phyloP scores from a whole-genome alignment of 1,140 invertebrate genomes.

The Leptopilina boulardi region DNA sequence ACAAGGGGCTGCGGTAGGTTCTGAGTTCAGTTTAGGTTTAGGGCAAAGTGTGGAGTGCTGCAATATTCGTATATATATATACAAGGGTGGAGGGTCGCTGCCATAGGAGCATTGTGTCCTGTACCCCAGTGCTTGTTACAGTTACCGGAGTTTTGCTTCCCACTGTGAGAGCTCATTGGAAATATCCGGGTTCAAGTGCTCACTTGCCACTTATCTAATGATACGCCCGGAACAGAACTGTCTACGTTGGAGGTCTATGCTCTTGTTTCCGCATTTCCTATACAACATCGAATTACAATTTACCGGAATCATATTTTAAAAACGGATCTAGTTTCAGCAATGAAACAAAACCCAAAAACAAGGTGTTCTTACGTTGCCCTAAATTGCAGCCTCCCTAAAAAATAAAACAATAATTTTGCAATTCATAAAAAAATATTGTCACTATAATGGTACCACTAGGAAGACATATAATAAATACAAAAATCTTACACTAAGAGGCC shows the following conservation, averaged over 20 bases:
- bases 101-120: conserved; percentile 4
- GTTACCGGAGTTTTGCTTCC: conserved; percentile 54
- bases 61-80: no score
- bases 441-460: no score
- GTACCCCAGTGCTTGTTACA: conserved; percentile 54
- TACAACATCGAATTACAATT: no score
- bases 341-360: background rate
- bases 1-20: conserved; percentile 66
- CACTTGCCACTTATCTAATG: conserved; percentile 42
- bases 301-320: no score
- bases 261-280: conserved; percentile 26
- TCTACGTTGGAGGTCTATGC: conserved; percentile 37
- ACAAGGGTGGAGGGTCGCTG: conserved; percentile 12
- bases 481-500: no score
- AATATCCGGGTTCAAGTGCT: conserved; percentile 55
- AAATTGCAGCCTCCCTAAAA: no score
- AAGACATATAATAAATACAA: no score
- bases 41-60: conserved; percentile 48
- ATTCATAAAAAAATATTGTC: no score
- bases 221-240: conserved; percentile 32
- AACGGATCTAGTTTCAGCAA: background rate
- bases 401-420: no score
- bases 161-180: conserved; percentile 48
- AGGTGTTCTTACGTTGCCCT: no score
- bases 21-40: conserved; percentile 46